Evolutionary conservation across 2,888 invertebrate species (phyloP), one percentile per base, ranked within the genome.

Genomic region (Leptarthrus brevirostris): DNA sequence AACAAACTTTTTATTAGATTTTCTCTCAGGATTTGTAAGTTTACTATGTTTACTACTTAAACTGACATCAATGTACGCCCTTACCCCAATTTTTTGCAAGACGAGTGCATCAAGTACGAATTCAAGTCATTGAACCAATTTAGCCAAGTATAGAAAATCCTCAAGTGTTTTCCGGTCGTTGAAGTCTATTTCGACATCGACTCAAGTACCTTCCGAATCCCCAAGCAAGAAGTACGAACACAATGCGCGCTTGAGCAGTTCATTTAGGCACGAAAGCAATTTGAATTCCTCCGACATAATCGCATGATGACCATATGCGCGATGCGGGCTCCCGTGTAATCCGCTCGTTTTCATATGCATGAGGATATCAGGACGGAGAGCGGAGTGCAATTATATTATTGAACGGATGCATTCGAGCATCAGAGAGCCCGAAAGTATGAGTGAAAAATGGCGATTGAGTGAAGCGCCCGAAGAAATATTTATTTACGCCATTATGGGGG

Each of bases 401-500:
- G 44, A 24, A 24, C 64, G 64, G 44, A 64, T 64, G 44, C 64
- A 24, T 47, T 47, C 2, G 18, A n/a, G 40, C 36, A 61, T 36
- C 40, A 20, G 36, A 22, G 61, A 18, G 22, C 40, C 16, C 44
- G 14, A n/a, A 64, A 16, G 64, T 18, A 49, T 47, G 47, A 47
- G 12, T 47, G 36, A 40, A 61, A 26, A 61, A n/a, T 5, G 40
- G 61, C 18, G 24, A 18, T 64, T 36, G 22, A 64, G 24, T 64
- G 36, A 58, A 64, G 64, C 22, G 44, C 44, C n/a, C n/a, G 22
- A 34, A 22, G 36, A 18, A 36, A 64, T 44, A 47, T 64, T 64
- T 64, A 64, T 44, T 47, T 44, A n/a, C 58, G 34, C 26, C 26
- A 58, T 58, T 58, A 40, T 47, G 44, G 64, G 64, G 64, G 64